Conservation (phyloP, 2,113 vertebrate genomes). For the Pterophyllum scalare region DNA sequence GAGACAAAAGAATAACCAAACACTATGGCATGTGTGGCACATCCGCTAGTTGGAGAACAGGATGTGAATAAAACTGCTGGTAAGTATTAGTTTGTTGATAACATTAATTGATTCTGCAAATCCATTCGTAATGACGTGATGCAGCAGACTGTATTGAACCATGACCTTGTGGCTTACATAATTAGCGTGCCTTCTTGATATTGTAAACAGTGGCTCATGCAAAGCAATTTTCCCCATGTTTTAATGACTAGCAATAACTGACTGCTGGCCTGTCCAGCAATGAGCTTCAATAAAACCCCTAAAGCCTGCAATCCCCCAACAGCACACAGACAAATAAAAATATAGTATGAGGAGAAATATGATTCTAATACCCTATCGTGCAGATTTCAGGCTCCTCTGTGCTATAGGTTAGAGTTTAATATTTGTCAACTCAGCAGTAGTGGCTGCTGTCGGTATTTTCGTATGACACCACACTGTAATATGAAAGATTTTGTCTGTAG, state of each 20-base stretch:
- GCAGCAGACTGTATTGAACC: conserved; percentile 13
- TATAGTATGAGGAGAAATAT: background rate
- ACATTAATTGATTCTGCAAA: background rate
- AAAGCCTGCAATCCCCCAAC: background rate
- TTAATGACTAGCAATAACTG: conserved; percentile 9
- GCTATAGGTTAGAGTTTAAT: background rate
- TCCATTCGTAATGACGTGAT: conserved; percentile 11
- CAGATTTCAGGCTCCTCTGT: background rate
- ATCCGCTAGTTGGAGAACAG: conserved; percentile 6
- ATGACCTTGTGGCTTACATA: conserved; percentile 47
- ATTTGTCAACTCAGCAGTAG: background rate
- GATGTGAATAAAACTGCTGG: background rate
- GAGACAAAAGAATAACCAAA: background rate
- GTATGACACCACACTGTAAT: background rate
- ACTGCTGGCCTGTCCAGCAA: conserved; percentile 1
- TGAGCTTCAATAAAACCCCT: conserved; percentile 13
- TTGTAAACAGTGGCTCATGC: conserved; percentile 19
- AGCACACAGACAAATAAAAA: background rate
- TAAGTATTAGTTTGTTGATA: background rate
- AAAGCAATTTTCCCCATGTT: background rate
- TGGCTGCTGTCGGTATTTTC: background rate
- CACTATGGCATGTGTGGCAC: background rate
- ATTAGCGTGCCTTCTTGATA: conserved; percentile 36
- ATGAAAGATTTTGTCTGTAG: background rate
- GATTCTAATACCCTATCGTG: background rate